Evolutionary conservation across 2,888 invertebrate species (phyloP), one percentile per base, ranked within the genome.

Genomic region (Mesorhabditis belari): DNA sequence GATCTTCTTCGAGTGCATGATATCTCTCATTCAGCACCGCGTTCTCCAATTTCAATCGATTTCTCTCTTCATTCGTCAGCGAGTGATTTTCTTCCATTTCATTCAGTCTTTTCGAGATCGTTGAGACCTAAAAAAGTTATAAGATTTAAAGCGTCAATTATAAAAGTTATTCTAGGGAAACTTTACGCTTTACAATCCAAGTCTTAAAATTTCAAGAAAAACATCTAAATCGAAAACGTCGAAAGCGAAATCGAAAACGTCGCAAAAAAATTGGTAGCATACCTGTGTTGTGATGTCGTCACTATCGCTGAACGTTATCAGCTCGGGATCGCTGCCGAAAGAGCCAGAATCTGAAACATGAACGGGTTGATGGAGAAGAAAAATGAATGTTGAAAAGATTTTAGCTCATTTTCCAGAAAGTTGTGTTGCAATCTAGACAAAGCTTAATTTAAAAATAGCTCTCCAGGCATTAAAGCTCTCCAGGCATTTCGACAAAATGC

Each of bases 1-100:
- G 54, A 57, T 80, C 76, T 56, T 80, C 80, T 57, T 80, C 80
- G 25, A 80, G 58, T 26, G 65, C 58, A 64, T 79, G 73, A 24
- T 77, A 59, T 25, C 79, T 55, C 63, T 80, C 79, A 56, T 74
- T 73, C 19, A 80, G 67, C 9, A 80, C 64, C n/a, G 79, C 77
- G 53, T 77, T 79, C 23, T 81, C 80, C 49, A 72, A 74, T 61
- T 75, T 71, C 19, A 81, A 57, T 17, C 76, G 69, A 4, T 72
- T 64, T 26, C 70, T 57, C 54, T 77, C 76, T 52, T 79, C 78
- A 28, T 71, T 71, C 9, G 72, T 64, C 5, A 58, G 58, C 66
- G 68, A 61, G 25, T 75, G 69, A 23, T 67, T 63, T 55, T 81
- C 80, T 53, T 80, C 76, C 65, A 79, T 65, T 29, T 75, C 75